A percentile compares a stretch with the other conserved stretches of the same genome.
phyloP scores from a whole-genome alignment of 1,140 invertebrate species.

The Aphidius gifuensis region DNA sequence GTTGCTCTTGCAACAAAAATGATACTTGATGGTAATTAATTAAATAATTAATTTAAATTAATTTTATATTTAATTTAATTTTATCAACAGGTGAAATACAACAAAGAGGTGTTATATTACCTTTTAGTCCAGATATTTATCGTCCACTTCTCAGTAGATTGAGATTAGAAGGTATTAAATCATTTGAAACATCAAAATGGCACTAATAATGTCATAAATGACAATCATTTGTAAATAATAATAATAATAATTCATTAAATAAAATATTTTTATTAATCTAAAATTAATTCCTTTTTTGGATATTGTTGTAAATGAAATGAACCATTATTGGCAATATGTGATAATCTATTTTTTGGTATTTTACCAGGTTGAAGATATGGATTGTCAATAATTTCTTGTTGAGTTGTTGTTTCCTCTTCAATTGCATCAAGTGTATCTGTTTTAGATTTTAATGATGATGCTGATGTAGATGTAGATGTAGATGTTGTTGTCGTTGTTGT shows the following conservation, averaged over 20 bases:
- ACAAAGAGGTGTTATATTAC: constrained; percentile 85
- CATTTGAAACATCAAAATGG: constrained; percentile 67
- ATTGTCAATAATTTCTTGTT: constrained; percentile 75
- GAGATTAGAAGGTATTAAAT: constrained; percentile 77
- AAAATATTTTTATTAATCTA: not conserved
- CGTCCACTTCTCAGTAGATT: constrained; percentile 83
- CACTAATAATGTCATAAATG: constrained; percentile 10
- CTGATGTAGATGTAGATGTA: too few species aligned
- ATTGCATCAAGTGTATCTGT: constrained; percentile 49
- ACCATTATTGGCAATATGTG: constrained; percentile 34
- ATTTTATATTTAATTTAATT: not conserved
- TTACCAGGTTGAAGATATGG: constrained; percentile 82
- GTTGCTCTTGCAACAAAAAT: constrained; percentile 96
- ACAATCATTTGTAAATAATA: constrained; percentile 7
- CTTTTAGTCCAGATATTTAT: constrained; percentile 88
- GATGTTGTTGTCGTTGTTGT: too few species aligned
- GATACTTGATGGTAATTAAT: constrained; percentile 81
- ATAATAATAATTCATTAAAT: not conserved
- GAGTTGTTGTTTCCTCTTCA: constrained; percentile 49
- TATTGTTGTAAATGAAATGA: not conserved
- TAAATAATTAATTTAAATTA: not conserved
- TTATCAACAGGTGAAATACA: constrained; percentile 83
- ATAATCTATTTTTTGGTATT: constrained; percentile 59
- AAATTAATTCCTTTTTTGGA: constrained; percentile 15
- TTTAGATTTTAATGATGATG: constrained; percentile 29